Conservation (phyloP, 2,888 invertebrate genomes). For the Calliopum simillimum region DNA sequence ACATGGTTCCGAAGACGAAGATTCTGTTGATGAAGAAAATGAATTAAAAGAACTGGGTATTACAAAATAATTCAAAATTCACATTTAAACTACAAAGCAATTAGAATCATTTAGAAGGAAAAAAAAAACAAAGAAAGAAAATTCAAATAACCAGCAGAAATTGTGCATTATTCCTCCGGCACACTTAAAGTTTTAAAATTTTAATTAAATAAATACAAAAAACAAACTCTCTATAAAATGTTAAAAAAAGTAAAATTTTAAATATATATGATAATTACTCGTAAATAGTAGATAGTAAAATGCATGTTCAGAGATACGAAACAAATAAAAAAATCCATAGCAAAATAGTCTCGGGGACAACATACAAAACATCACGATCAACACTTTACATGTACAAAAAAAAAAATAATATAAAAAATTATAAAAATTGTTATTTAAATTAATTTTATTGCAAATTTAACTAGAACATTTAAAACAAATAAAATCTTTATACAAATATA, state of each 20-base stretch:
- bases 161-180: slow-evolving; percentile 9
- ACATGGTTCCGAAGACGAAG: slow-evolving; percentile 86
- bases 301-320: too few relatives aligned
- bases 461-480: slow-evolving; percentile 19
- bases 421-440: background rate
- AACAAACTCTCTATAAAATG: too few relatives aligned
- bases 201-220: slow-evolving; percentile 18
- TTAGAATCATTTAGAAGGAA: slow-evolving; percentile 12
- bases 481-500: slow-evolving; percentile 11
- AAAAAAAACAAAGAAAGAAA: too few relatives aligned
- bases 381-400: slow-evolving; percentile 7
- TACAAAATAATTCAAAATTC: slow-evolving; percentile 41
- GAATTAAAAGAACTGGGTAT: slow-evolving; percentile 74
- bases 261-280: too few relatives aligned
- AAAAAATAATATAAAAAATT: too few relatives aligned
- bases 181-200: slow-evolving; percentile 10
- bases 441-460: slow-evolving; percentile 11
- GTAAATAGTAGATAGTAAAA: too few relatives aligned
- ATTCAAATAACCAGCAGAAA: background rate
- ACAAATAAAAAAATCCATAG: too few relatives aligned
- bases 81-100: slow-evolving; percentile 4
- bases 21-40: slow-evolving; percentile 86
- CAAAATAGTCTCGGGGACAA: too few relatives aligned
- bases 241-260: too few relatives aligned
- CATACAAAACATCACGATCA: slow-evolving; percentile 1